Percentiles rank a stretch among this genome's conserved stretches.
Evolutionary conservation across 1,140 invertebrate genomes (phyloP).

Genomic region (Capitella teleta): DNA sequence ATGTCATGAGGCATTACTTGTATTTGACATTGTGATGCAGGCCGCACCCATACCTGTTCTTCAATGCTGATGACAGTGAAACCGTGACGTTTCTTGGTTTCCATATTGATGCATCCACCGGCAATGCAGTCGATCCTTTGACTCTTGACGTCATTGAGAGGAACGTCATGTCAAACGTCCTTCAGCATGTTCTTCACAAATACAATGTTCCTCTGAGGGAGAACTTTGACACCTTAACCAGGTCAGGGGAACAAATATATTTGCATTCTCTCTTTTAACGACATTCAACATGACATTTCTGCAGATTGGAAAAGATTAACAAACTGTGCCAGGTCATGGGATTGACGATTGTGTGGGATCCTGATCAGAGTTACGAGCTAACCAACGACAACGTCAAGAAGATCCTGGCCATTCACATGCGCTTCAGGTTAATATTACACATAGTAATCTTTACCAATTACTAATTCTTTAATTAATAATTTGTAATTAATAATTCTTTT

Average conservation of each 20-base stretch:
- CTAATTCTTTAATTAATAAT: no score
- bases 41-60: constrained; percentile 35
- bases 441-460: not conserved
- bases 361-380: constrained; percentile 28
- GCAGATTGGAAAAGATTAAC: constrained; percentile 11
- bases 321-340: constrained; percentile 26
- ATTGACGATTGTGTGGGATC: constrained; percentile 19
- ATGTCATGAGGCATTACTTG: not conserved
- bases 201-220: constrained; percentile 25
- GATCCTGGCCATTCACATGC: constrained; percentile 34
- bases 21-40: constrained; percentile 17
- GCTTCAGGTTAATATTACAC: constrained; percentile 23
- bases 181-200: constrained; percentile 19
- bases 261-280: no score
- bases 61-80: constrained; percentile 23
- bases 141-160: constrained; percentile 17
- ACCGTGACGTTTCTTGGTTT: constrained; percentile 33
- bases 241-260: no score
- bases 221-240: constrained; percentile 27
- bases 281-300: no score
- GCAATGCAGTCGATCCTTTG: constrained; percentile 25
- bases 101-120: constrained; percentile 21
- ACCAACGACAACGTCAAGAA: constrained; percentile 36
- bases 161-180: constrained; percentile 17
- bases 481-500: no score